Conservation (phyloP, 2,797 vertebrate genomes). For the Distichodus sexfasciatus region DNA sequence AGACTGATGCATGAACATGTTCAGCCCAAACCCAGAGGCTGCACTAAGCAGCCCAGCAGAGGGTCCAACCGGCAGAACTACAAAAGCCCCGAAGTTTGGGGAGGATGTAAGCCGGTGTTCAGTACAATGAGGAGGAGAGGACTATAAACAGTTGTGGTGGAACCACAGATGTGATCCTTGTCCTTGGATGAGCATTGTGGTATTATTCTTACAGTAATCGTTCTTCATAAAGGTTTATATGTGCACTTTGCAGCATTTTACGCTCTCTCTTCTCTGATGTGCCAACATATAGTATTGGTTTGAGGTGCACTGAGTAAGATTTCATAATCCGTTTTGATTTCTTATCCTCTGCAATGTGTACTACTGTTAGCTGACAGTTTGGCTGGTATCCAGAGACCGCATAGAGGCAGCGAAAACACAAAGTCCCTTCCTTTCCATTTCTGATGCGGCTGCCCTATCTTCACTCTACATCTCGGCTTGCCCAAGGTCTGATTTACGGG, state of each 20-base stretch:
- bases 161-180: neutral
- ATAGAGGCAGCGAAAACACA: conserved; percentile 4
- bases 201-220: conserved; percentile 2
- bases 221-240: neutral
- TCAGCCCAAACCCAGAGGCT: neutral
- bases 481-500: conserved; percentile 16
- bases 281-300: conserved; percentile 34
- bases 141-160: conserved; percentile 19
- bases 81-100: neutral
- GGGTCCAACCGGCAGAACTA: neutral
- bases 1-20: neutral
- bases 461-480: neutral
- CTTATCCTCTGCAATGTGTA: conserved; percentile 45
- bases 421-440: conserved; percentile 12
- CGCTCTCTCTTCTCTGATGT: neutral
- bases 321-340: conserved; percentile 42
- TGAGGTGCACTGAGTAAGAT: conserved; percentile 59
- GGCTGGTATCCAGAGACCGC: conserved; percentile 10
- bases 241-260: neutral
- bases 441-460: conserved; percentile 16
- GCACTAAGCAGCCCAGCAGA: neutral
- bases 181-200: neutral
- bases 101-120: neutral
- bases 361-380: conserved; percentile 22
- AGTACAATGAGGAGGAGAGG: neutral